Base-by-base conservation (phyloP, 2,888 invertebrate genomes). In the Andrena dorsata region DNA sequence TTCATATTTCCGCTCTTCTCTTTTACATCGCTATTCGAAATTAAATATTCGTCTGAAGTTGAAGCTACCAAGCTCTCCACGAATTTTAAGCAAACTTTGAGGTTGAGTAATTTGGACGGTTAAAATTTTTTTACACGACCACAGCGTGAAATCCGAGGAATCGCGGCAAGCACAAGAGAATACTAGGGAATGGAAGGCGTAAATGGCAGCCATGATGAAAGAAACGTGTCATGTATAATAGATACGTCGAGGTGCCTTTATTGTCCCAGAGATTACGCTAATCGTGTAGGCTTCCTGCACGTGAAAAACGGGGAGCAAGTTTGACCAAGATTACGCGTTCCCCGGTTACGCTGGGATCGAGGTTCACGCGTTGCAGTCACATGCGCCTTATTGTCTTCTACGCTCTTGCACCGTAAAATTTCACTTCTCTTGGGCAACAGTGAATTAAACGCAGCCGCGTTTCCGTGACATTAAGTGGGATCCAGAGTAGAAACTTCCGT, bases 231-330 rank as follows among this genome's bases (percentile, higher is more conserved):
- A 35, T 58, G 65, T 32, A 78, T 65, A 53, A 65, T 49, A 74
- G 61, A 81, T 78, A 81, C n/a, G 64, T 10, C 58, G 56, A 58
- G 61, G 74, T 78, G 56, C 35, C 32, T 82, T 70, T 82, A 78
- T 74, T 74, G 70, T 66, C 41, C 8, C 51, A 58, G 53, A 73
- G 77, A 81, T 81, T 78, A 74, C 74, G 74, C 35, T 71, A 74
- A 82, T 78, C 74, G 70, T 41, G 53, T 16, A 13, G 58, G 53
- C 28, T 68, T 72, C 60, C 65, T 47, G 64, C 61, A 58, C 51
- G 51, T 69, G 65, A 60, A 70, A 78, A 70, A 65, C 32, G 8
- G 49, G 64, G 53, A 61, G 23, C 8, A 61, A 53, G 53, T 58
- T 65, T 13, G 51, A 32, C 47, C 8, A 0, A 72, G 74, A 73